phyloP scores from a whole-genome alignment of 2,797 vertebrate species.

The Danio aesculapii region DNA sequence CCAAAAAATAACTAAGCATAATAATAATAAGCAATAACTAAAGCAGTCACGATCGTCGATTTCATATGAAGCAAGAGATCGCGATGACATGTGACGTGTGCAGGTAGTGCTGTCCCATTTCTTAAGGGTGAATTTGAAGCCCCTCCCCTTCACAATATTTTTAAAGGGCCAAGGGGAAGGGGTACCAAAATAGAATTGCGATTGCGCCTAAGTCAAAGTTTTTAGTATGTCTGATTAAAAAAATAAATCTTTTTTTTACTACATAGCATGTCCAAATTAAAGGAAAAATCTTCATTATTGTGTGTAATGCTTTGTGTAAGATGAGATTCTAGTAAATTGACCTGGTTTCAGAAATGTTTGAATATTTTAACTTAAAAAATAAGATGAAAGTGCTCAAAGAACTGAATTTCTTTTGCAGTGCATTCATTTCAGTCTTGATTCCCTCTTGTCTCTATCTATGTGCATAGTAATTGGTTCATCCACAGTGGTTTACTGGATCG shows the following conservation, averaged over 20 bases:
- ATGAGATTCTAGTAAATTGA: not conserved
- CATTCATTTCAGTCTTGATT: conserved; percentile 49
- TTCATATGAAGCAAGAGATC: no score
- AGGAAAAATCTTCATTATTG: not conserved
- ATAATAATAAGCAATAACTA: no score
- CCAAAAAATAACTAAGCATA: no score
- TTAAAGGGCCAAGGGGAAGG: no score
- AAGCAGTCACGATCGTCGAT: no score
- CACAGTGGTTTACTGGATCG: not conserved
- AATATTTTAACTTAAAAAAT: not conserved
- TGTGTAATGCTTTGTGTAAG: not conserved
- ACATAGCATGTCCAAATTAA: no score
- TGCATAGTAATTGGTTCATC: not conserved
- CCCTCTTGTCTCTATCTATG: not conserved
- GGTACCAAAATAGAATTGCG: no score
- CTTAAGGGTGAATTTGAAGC: no score
- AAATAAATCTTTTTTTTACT: no score
- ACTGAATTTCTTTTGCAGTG: not conserved
- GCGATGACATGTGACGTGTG: no score
- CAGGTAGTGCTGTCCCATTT: no score
- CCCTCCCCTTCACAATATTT: no score
- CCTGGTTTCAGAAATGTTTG: not conserved
- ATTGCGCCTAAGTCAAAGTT: not conserved
- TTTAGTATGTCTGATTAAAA: not conserved
- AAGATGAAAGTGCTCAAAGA: not conserved